A percentile compares a stretch with the other conserved stretches of the same genome.
Evolutionary conservation across 2,888 invertebrate genomes (phyloP).

Genomic region (Eupithecia centaureata): DNA sequence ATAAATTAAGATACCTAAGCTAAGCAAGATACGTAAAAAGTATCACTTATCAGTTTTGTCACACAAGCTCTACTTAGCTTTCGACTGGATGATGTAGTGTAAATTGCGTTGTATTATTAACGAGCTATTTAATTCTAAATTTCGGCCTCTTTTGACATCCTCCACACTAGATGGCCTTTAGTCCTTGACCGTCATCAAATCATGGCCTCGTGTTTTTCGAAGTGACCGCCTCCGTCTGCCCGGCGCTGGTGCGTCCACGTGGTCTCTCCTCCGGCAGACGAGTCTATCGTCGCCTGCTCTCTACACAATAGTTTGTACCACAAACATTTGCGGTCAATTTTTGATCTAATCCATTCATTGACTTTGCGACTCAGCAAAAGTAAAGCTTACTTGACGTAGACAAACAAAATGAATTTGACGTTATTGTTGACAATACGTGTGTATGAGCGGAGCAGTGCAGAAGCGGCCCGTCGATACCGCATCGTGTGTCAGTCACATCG

Average conservation of each 20-base stretch:
- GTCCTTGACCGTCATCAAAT: not conserved
- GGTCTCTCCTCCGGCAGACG: too few species aligned
- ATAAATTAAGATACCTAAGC: not conserved
- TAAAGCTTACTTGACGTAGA: too few species aligned
- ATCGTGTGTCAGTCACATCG: conserved; percentile 80
- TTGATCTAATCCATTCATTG: not conserved
- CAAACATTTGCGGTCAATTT: not conserved
- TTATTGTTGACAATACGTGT: not conserved
- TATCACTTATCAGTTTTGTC: too few species aligned
- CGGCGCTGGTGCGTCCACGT: too few species aligned
- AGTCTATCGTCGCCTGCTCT: too few species aligned
- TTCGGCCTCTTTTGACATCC: not conserved
- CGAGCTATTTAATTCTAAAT: too few species aligned
- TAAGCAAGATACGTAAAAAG: not conserved
- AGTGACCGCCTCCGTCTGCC: not conserved
- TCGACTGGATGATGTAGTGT: too few species aligned
- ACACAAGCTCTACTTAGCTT: too few species aligned
- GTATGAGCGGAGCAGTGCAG: not conserved
- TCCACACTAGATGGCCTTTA: not conserved
- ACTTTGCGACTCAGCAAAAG: not conserved
- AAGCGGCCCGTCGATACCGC: conserved; percentile 65
- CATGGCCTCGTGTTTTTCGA: not conserved
- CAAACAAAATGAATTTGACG: too few species aligned
- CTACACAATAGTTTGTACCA: too few species aligned
- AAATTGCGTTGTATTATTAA: too few species aligned